Percentiles rank a stretch among this genome's conserved stretches.
phyloP scores from a whole-genome alignment of 2,888 invertebrate genomes.

The Apodemia zela region DNA sequence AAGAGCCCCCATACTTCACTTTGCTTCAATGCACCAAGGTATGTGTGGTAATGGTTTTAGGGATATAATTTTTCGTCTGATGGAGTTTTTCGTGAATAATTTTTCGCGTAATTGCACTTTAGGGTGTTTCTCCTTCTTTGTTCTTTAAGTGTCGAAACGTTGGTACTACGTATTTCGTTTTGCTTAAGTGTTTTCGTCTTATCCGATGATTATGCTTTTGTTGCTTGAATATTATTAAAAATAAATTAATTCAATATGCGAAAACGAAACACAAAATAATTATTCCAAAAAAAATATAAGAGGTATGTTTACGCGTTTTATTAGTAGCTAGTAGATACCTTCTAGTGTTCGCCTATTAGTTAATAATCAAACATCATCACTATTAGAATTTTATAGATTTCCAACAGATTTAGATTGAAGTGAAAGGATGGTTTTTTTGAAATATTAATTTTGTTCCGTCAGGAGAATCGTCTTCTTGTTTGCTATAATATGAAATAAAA shows the following conservation, averaged over 20 bases:
- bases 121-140: constrained; percentile 38
- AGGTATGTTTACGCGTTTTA: too few species aligned
- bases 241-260: not conserved
- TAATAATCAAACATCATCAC: too few species aligned
- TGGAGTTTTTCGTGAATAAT: constrained; percentile 59
- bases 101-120: constrained; percentile 46
- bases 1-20: constrained; percentile 41
- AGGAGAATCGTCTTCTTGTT: too few species aligned
- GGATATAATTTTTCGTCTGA: constrained; percentile 69
- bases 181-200: constrained; percentile 14
- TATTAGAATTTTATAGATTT: too few species aligned
- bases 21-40: constrained; percentile 65
- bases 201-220: not conserved
- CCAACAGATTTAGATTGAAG: too few species aligned
- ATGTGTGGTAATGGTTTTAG: constrained; percentile 72
- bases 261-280: not conserved
- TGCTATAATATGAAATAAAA: too few species aligned
- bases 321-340: too few species aligned
- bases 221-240: not conserved
- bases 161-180: constrained; percentile 31
- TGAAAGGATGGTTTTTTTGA: too few species aligned
- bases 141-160: constrained; percentile 33
- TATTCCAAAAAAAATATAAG: too few species aligned
- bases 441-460: too few species aligned
- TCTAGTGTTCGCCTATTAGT: too few species aligned